Base-by-base conservation (phyloP, 1,140 invertebrate species). In the Nephila pilipes region DNA sequence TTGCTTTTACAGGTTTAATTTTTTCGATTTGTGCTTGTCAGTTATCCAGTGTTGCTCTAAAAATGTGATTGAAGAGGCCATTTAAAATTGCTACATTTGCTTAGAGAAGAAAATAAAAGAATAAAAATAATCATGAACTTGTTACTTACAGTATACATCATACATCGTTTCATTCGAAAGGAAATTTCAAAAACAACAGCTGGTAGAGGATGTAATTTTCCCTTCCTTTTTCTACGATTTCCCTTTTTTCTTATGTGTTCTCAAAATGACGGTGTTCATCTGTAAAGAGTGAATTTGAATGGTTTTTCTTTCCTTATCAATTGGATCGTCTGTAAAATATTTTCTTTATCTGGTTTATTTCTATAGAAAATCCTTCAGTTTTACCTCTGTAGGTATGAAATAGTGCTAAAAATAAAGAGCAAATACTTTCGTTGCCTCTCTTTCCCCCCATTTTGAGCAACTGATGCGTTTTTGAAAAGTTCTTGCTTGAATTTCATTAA, bases 261-360 rank as follows among this genome's bases (percentile, higher is more conserved):
- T 75, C 29, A 32, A 75, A 75, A 75, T 75, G 69, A 75, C 32
- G 69, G 69, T 75, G 29, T 75, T 75, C 69, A 75, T 75, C 69
- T 36, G 69, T 75, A 75, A 75, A 75, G 65, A 75, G 69, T 75
- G 69, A 75, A 75, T 75, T 75, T 75, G 69, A 75, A 75, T 75
- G 69, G 69, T 75, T 75, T 36, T 75, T 75, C 69, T 32, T 75
- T 36, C 69, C 69, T 75, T 75, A 75, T 75, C 69, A 75, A 75
- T 75, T 32, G 69, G 29, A 75, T 75, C 69, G 32, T 75, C 69
- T 75, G 25, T 36, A 29, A 32, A 16, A 1, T 2, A 14, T 36
- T 75, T 75, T 75, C 29, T 36, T 75, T 75, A 36, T 75, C 32
- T 75, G 25, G 20, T 60, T 60, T 60, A 18, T 60, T 60, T 60